Percentiles rank a stretch among this genome's conserved stretches.
These are phyloP conservation scores for Zaprionus inermis DNA, from an alignment of 1,140 invertebrate genomes.

Conservation along the genomic window DNA sequence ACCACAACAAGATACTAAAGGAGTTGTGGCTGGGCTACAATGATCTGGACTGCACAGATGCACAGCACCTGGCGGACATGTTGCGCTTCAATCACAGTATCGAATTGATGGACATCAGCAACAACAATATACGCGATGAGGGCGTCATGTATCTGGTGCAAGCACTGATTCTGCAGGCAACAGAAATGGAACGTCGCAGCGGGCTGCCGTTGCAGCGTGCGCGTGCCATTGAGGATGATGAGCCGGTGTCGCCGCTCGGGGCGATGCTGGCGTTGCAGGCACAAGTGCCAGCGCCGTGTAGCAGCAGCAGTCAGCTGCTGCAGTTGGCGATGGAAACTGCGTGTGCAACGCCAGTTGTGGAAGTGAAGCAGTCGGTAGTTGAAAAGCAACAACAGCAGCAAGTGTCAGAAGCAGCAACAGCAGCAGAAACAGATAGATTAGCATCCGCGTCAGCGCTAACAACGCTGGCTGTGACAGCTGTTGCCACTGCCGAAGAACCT, in stretches of 20 bases:
- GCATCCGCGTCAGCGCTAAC: background rate
- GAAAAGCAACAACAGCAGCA: conserved; percentile 10
- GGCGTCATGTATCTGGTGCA: conserved; percentile 90
- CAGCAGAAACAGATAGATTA: background rate
- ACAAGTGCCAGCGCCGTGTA: background rate
- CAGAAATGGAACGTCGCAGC: conserved; percentile 70
- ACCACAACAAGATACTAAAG: conserved; percentile 90
- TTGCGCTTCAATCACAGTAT: conserved; percentile 89
- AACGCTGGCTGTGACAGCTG: background rate
- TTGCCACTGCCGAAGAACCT: conserved; percentile 15
- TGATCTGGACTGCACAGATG: conserved; percentile 89
- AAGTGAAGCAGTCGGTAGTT: background rate
- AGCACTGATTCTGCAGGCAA: conserved; percentile 89
- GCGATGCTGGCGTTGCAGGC: background rate
- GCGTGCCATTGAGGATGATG: conserved; percentile 76
- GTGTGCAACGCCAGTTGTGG: background rate
- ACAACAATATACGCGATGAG: conserved; percentile 90
- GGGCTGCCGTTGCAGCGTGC: conserved; percentile 65
- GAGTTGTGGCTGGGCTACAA: conserved; percentile 95
- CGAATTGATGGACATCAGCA: conserved; percentile 91
- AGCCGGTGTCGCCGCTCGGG: conserved; percentile 63
- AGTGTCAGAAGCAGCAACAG: background rate
- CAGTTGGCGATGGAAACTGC: conserved; percentile 6
- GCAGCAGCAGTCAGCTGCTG: background rate
- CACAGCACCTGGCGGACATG: conserved; percentile 90